Base-by-base conservation (phyloP, 2,888 invertebrate genomes). In the Thera obeliscata region DNA sequence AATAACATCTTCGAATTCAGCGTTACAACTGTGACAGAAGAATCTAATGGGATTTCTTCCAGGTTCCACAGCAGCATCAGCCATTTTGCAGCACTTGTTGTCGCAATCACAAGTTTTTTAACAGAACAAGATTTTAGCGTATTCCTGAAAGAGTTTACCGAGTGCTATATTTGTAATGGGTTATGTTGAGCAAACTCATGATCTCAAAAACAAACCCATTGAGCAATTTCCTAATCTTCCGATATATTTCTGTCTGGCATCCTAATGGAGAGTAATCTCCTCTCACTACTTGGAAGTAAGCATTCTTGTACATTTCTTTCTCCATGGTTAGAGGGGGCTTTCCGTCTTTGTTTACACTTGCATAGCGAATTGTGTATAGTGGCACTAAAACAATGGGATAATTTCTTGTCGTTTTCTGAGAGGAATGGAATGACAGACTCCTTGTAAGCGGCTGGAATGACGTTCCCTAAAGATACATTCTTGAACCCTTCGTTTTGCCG, bases 401-500 rank as follows among this genome's bases (percentile, higher is more conserved):
- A 85, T 48, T 94, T 94, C 82, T 97, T 96, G 88, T 99, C 99
- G n/a, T 93, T 92, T 0, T 96, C 95, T 0, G 95, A 94, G 6
- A 99, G 93, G 91, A 99, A 99, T 12, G 98, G 97, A 69, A 96
- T 95, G 72, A 95, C 94, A 0, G 95, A 94, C 74, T 97, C 96
- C 79, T 97, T 96, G 88, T 97, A 97, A 57, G 96, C 96, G 3
- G 98, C 97, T 1, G 97, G 97, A 76, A 99, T 96, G 6, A 99
- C 99, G 89, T 99, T 99, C 12, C 98, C 98, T n/a, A 99, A 92
- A 0, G 98, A 98, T 0, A 99, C 99, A 86, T 99, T 99, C 87
- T 99, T 99, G 88, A 99, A 99, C 0, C 99, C 99, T 89, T 99
- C 98, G 74, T 96, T 95, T 84, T 99, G 98, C n/a, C 98, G 96